These are phyloP conservation scores for Neoitamus cyanurus DNA, from an alignment of 2,888 invertebrate species.

Conservation along the genomic window DNA sequence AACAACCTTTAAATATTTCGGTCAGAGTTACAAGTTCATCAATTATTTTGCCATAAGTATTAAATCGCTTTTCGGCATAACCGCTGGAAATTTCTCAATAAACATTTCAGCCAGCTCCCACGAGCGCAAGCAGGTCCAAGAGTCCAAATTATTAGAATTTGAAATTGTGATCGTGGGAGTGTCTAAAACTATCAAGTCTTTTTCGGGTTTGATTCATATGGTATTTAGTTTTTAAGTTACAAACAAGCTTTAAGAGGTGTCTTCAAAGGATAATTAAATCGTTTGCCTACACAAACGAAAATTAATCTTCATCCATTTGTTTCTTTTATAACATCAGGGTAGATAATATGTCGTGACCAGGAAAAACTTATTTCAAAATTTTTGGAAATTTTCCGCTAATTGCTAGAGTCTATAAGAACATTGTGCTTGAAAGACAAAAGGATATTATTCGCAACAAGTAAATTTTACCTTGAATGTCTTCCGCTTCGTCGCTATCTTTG, in stretches of 20 bases:
- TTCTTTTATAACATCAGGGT: not conserved
- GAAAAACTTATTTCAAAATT: not conserved
- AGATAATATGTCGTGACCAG: not conserved
- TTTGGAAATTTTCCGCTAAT: not conserved
- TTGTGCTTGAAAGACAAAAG: not conserved
- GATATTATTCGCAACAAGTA: not conserved
- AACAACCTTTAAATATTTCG: not conserved
- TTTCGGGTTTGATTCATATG: not conserved
- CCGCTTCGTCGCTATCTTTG: conserved; percentile 39
- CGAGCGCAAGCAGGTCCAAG: not conserved
- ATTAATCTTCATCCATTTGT: too few species aligned
- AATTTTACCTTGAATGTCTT: conserved; percentile 27
- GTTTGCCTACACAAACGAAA: not conserved
- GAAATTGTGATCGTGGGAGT: not conserved
- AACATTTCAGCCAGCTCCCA: not conserved
- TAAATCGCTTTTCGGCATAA: conserved; percentile 52
- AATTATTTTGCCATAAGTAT: not conserved
- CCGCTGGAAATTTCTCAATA: conserved; percentile 41
- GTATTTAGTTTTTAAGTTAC: not conserved
- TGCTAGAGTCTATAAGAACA: not conserved
- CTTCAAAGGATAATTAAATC: not conserved
- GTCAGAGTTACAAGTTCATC: not conserved
- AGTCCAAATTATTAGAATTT: not conserved
- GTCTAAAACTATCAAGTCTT: not conserved
- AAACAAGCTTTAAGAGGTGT: not conserved